phyloP scores from a whole-genome alignment of 1,140 invertebrate genomes.

The Cydia fagiglandana region DNA sequence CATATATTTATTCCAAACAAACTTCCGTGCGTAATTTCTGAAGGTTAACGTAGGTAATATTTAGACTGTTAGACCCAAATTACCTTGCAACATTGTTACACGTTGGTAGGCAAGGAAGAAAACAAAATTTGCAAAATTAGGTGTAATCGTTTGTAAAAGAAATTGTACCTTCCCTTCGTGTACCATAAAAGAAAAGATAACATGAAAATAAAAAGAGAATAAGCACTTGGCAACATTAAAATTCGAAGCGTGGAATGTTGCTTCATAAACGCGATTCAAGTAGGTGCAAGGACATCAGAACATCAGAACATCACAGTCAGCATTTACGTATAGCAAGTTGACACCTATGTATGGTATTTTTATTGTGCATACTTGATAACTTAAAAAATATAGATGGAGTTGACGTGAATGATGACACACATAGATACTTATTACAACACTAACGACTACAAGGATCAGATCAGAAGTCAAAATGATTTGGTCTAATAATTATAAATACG shows the following conservation, averaged over 20 bases:
- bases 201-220: constrained; percentile 19
- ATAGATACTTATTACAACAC: too few species aligned
- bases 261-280: background rate
- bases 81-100: constrained; percentile 11
- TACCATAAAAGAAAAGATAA: constrained; percentile 24
- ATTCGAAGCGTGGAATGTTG: background rate
- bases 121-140: constrained; percentile 20
- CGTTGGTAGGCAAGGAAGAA: constrained; percentile 5
- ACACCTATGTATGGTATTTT: too few species aligned
- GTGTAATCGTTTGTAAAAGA: constrained; percentile 31
- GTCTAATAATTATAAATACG: too few species aligned
- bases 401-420: too few species aligned
- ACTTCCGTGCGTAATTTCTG: background rate
- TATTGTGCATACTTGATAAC: too few species aligned
- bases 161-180: constrained; percentile 9
- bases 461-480: too few species aligned
- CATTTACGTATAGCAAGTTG: too few species aligned
- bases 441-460: too few species aligned
- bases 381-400: too few species aligned
- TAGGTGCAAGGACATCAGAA: too few species aligned
- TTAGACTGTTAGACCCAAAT: constrained; percentile 5
- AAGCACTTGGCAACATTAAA: constrained; percentile 22
- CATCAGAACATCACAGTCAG: too few species aligned
- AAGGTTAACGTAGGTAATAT: background rate
- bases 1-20: too few species aligned